Conservation (phyloP, 2,888 invertebrate species). For the Acrobasis consociella region DNA sequence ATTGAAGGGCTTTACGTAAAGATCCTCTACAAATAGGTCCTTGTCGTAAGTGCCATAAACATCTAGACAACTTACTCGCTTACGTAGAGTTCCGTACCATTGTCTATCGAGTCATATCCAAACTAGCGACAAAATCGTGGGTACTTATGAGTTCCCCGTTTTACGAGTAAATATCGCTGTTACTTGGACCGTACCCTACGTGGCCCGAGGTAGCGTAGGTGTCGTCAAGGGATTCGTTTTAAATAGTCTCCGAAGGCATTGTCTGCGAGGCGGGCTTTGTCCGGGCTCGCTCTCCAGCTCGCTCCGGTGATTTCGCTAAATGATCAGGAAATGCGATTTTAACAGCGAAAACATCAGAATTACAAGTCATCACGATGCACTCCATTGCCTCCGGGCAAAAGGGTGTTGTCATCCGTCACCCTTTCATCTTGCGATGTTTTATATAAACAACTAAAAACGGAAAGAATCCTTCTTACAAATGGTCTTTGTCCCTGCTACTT, state of each 20-base stretch:
- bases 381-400: conserved; percentile 75
- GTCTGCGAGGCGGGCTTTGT: conserved; percentile 67
- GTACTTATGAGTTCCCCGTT: too few relatives aligned
- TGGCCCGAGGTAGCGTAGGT: conserved; percentile 49
- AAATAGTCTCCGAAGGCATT: conserved; percentile 70
- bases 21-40: background rate
- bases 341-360: conserved; percentile 79
- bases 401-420: conserved; percentile 74
- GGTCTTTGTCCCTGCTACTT: conserved; percentile 6
- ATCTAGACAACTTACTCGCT: too few relatives aligned
- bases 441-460: conserved; percentile 57
- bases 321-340: conserved; percentile 81
- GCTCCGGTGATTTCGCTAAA: conserved; percentile 69
- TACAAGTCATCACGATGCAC: conserved; percentile 76
- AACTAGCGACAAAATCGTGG: too few relatives aligned
- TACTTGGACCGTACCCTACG: conserved; percentile 41
- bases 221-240: conserved; percentile 72
- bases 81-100: too few relatives aligned
- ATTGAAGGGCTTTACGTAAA: conserved; percentile 32
- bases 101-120: too few relatives aligned
- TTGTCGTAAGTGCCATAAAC: too few relatives aligned
- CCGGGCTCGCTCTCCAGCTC: conserved; percentile 60
- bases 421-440: conserved; percentile 64
- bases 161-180: conserved; percentile 16
- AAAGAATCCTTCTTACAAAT: conserved; percentile 36